A percentile compares a stretch with the other conserved stretches of the same genome.
These are phyloP conservation scores for Cataglyphis altisquamis DNA, from an alignment of 2,888 invertebrate genomes.

Conservation along the genomic window DNA sequence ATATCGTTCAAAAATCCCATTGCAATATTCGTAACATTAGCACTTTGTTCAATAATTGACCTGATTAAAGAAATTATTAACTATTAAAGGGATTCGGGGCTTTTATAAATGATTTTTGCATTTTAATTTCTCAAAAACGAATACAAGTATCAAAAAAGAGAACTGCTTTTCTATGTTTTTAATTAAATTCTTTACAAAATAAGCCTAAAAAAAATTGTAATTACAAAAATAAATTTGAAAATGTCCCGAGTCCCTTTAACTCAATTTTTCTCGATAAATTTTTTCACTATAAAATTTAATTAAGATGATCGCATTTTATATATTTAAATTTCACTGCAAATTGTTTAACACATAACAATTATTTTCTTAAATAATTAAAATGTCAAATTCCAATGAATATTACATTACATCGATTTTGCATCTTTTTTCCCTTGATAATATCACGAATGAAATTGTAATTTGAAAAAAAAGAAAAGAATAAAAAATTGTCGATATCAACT, in stretches of 20 bases:
- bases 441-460: constrained; percentile 10
- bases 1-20: neutral
- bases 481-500: neutral
- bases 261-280: constrained; percentile 6
- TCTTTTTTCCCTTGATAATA: neutral
- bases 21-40: neutral
- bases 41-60: neutral
- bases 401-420: neutral
- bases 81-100: neutral
- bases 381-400: constrained; percentile 23
- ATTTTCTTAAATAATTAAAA: constrained; percentile 20
- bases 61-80: neutral
- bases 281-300: constrained; percentile 12
- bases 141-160: neutral
- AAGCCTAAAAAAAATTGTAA: neutral
- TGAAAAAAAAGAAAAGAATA: neutral
- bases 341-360: neutral
- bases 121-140: neutral
- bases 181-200: neutral
- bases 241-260: neutral
- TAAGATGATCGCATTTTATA: neutral
- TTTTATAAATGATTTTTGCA: neutral
- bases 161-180: neutral
- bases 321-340: neutral
- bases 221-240: no score